phyloP scores from a whole-genome alignment of 2,888 invertebrate genomes.

The Hydrotaea cyrtoneurina region DNA sequence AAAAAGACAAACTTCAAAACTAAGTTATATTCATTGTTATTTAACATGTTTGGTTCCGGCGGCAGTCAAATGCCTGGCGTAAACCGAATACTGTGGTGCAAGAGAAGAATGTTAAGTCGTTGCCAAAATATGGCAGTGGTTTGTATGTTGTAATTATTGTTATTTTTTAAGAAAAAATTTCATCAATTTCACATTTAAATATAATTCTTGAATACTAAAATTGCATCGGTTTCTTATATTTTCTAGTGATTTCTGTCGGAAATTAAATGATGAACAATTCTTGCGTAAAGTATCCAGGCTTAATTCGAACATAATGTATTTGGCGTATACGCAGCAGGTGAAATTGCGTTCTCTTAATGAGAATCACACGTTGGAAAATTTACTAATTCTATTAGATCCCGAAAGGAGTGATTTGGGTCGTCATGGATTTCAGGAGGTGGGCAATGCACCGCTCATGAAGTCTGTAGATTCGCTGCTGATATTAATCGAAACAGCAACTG shows the following conservation, averaged over 20 bases:
- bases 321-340: conserved; percentile 90
- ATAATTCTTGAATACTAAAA: no score
- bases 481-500: conserved; percentile 84
- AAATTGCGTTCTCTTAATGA: conserved; percentile 85
- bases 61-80: no score
- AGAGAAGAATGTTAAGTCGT: no score
- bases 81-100: no score
- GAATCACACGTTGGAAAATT: conserved; percentile 87
- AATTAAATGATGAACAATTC: conserved; percentile 87
- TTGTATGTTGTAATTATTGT: no score
- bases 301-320: conserved; percentile 89
- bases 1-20: no score
- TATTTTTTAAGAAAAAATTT: no score
- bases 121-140: no score
- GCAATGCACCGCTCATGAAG: conserved; percentile 78
- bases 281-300: conserved; percentile 88
- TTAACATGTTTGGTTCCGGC: no score
- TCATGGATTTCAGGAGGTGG: conserved; percentile 84
- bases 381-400: conserved; percentile 86
- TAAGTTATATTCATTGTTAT: no score
- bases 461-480: conserved; percentile 85
- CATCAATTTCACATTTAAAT: no score
- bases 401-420: conserved; percentile 87
- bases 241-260: conserved; percentile 89
- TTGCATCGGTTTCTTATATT: no score